Percentiles rank a stretch among this genome's conserved stretches.
Conservation (phyloP, 2,113 vertebrate species). For the Stigmatopora argus region DNA sequence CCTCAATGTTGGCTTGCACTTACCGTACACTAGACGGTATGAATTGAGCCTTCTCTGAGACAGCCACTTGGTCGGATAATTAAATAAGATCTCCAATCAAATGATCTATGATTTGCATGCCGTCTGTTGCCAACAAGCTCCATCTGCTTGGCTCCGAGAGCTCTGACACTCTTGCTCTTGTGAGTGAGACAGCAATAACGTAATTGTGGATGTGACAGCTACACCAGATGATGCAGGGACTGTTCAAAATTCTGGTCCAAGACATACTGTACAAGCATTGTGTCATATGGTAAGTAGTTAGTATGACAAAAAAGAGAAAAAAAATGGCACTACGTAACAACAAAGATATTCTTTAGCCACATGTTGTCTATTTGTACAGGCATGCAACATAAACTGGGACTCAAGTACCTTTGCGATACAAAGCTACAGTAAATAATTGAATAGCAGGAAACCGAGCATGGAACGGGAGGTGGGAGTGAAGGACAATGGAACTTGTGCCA, state of each 20-base stretch:
- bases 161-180: constrained; percentile 68
- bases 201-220: constrained; percentile 68
- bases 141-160: constrained; percentile 72
- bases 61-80: constrained; percentile 67
- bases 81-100: constrained; percentile 69
- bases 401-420: constrained; percentile 31
- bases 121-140: constrained; percentile 69
- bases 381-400: not conserved
- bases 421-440: constrained; percentile 66
- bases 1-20: constrained; percentile 62
- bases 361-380: constrained; percentile 11
- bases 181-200: constrained; percentile 68
- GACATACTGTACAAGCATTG: constrained; percentile 54
- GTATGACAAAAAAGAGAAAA: constrained; percentile 44
- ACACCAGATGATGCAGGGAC: constrained; percentile 67
- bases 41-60: constrained; percentile 54
- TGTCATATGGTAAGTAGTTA: constrained; percentile 56
- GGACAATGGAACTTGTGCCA: constrained; percentile 61
- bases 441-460: constrained; percentile 56
- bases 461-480: constrained; percentile 54
- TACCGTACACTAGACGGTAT: constrained; percentile 62
- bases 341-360: constrained; percentile 17
- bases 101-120: constrained; percentile 70
- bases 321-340: constrained; percentile 8
- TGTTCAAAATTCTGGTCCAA: constrained; percentile 57